Base-by-base conservation (phyloP, 1,140 invertebrate genomes). In the Lordiphosa mommai region DNA sequence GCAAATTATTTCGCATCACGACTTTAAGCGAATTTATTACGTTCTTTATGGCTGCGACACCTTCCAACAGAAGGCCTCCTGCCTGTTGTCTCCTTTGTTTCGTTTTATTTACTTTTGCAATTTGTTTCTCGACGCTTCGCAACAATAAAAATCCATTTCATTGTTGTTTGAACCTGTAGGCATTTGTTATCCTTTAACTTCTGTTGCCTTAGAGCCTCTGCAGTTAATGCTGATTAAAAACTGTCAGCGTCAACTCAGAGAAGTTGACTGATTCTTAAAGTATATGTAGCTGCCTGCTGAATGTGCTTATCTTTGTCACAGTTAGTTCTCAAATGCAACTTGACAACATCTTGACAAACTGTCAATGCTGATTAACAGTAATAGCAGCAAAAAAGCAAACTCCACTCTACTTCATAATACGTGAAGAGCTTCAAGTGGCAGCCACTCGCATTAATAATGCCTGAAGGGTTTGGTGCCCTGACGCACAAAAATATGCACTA, bases 21-120 rank as follows among this genome's bases (percentile, higher is more conserved):
- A 82, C 76, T 82, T 84, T 82, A 82, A 82, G 77, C 76, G 76
- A 72, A 82, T 82, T 82, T 71, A 82, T 82, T 82, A 77, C 84
- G 71, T 84, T 52, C 72, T 84, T 82, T 82, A 63, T 82, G 71
- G 56, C 68, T 38, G 63, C 43, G 38, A 36, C 47, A 60, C 29
- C 36, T 17, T 29, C 43, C 50, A 36, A 30, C 51, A 3, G 16
- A 9, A 20, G 9, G 17, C 5, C 20, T 20, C 43, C 23, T 53
- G 14, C 48, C 36, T 13, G 46, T 40, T 34, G 48, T 43, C 60
- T n/a, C 16, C 16, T 10, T 47, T 34, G 70, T 72, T 70, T 82
- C 82, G 76, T 72, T 82, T 82, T 82, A 76, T 82, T 84, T 76
- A 76, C 71, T 76, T 80, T 80, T 57, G 57, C 76, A 76, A 76